Percentiles rank a stretch among this genome's conserved stretches.
phyloP scores from a whole-genome alignment of 2,888 invertebrate genomes.

The Panzeria rudis region DNA sequence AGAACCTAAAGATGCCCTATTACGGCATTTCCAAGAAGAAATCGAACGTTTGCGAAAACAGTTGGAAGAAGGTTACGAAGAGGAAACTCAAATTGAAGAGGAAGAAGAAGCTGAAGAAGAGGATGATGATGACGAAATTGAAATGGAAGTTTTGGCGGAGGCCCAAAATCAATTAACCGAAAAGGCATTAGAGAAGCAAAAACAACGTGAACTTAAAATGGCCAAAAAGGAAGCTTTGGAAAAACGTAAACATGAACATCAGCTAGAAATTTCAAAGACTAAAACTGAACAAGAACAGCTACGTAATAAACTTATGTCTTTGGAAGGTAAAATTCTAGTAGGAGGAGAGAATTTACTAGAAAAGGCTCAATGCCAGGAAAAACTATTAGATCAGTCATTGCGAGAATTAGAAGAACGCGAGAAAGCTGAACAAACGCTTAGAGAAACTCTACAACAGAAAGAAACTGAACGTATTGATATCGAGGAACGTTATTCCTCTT shows the following conservation, averaged over 20 bases:
- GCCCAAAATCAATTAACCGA: slow-evolving; percentile 84
- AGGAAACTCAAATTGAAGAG: slow-evolving; percentile 80
- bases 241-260: slow-evolving; percentile 87
- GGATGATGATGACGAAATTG: slow-evolving; percentile 85
- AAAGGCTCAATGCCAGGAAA: slow-evolving; percentile 97
- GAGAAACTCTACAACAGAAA: slow-evolving; percentile 93
- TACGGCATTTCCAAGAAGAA: slow-evolving; percentile 98
- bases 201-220: slow-evolving; percentile 84
- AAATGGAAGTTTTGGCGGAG: slow-evolving; percentile 85
- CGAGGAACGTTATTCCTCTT: slow-evolving; percentile 96
- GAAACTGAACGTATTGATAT: slow-evolving; percentile 97
- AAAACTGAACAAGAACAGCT: slow-evolving; percentile 92
- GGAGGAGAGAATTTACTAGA: slow-evolving; percentile 99
- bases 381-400: slow-evolving; percentile 93
- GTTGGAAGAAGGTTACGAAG: slow-evolving; percentile 87
- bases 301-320: slow-evolving; percentile 92
- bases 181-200: slow-evolving; percentile 85
- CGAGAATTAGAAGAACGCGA: slow-evolving; percentile 91
- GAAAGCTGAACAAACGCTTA: slow-evolving; percentile 91
- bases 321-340: slow-evolving; percentile 97
- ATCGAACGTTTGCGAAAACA: slow-evolving; percentile 95
- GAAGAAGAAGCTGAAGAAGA: slow-evolving; percentile 81
- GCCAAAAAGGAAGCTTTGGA: slow-evolving; percentile 88
- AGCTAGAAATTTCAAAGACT: slow-evolving; percentile 90
- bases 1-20: slow-evolving; percentile 97